Base-by-base conservation (phyloP, 2,797 vertebrate genomes). In the Galago senegalensis region DNA sequence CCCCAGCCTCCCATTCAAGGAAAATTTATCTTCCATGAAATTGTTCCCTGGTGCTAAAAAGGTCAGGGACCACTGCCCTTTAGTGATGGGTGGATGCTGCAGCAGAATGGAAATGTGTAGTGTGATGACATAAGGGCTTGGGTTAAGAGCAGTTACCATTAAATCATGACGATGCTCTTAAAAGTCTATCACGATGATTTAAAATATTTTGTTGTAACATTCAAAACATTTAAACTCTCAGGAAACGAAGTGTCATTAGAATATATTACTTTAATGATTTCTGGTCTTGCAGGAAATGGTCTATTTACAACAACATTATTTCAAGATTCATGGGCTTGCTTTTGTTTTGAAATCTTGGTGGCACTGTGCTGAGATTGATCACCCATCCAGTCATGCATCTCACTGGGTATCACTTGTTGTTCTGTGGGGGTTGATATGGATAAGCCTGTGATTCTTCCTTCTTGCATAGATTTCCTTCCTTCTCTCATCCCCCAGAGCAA, bases 361-460 rank as follows among this genome's bases (percentile, higher is more conserved):
- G 58, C 25, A 27, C 17, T 72, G 49, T 46, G 20, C n/a, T 89
- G 58, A 18, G 43, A 37, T 5, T 56, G 63, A 49, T 16, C 29
- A 27, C 89, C 31, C n/a, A 17, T 58, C 3, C 7, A 77, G 23
- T 31, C 46, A 60, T 81, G 29, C 5, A 60, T 77, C 56, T 84
- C 69, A 91, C 20, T 61, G 73, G 63, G 40, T 65, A 27, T 81
- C 40, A 92, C 0, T 2, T 56, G 20, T 16, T 7, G 63, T 84
- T 5, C 73, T 77, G 34, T 94, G 63, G 61, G 94, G 95, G 56
- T 86, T 5, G 25, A 89, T 53, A 12, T 27, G 43, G 12, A 6
- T n/a, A 76, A 94, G 14, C 60, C 63, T 34, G 23, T 85, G 43
- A 82, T 77, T 82, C 89, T 93, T 43, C 84, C 20, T 83, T 87